Base-by-base conservation (phyloP, 1,140 invertebrate genomes). In the Conus betulinus region DNA sequence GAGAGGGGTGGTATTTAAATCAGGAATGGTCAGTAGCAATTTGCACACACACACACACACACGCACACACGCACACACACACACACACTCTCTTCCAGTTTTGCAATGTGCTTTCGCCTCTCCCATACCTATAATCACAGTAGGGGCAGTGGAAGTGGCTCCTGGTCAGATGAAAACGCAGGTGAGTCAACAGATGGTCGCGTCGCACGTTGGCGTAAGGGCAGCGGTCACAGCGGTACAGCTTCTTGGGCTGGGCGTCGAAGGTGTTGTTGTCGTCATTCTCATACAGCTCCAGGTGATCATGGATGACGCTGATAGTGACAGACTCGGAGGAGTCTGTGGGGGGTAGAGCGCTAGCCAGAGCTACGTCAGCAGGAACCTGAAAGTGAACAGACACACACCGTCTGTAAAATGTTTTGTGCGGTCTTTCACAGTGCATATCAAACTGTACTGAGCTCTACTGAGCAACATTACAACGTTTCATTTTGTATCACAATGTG, bases 141-240 rank as follows among this genome's bases (percentile, higher is more conserved):
- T 97, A 97, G n/a, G 97, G 97, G 95, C 98, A 98, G 91, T 96
- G 95, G 93, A 97, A 96, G 87, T 96, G 96, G 85, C 96, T 96
- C 79, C 96, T 96, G 51, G 96, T 96, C 87, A 96, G 96, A 92
- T 98, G 97, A 74, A 97, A 96, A 91, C 97, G 97, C 82, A 97
- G 96, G 92, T 98, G 98, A 91, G 97, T 97, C 71, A 97, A 96
- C 55, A 98, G 95, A 5, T 96, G 96, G 87, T 98, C 97, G 92
- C 97, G 96, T 11, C 97, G 96, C 20, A 96, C 95, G 92, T 97
- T 97, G 15, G 96, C 96, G 94, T 97, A 98, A 0, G 98, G 98
- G 94, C 98, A 98, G 89, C 96, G 95, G 51, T 97, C 96, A 95
- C 98, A 98, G 83, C 96, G 92, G 89, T 95, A 96, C 23, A 94